Conservation (phyloP, 35 echinoderm and acorn worm species). For the Ophiothrix spiculata region DNA sequence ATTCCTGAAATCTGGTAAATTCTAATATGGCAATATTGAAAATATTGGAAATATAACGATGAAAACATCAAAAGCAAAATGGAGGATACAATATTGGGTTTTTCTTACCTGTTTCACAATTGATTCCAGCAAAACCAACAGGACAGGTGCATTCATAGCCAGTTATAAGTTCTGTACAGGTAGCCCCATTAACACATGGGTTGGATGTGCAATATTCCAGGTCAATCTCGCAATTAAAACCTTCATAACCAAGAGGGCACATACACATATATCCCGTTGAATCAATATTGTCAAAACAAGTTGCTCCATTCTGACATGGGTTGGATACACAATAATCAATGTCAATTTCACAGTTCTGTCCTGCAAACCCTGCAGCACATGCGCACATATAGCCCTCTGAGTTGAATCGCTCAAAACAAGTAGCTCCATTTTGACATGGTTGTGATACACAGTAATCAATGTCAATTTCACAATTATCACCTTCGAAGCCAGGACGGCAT, state of each 20-base stretch:
- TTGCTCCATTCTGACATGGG: conserved; percentile 54
- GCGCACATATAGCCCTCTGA: neutral
- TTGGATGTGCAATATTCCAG: neutral
- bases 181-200: neutral
- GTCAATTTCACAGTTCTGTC: conserved; percentile 49
- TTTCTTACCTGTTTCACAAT: neutral
- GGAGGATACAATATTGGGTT: conserved; percentile 19
- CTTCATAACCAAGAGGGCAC: conserved; percentile 46
- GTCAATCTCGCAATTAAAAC: conserved; percentile 50
- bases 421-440: conserved; percentile 49
- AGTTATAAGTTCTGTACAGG: neutral
- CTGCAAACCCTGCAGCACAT: conserved; percentile 49
- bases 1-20: too few relatives aligned
- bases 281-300: neutral
- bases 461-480: conserved; percentile 33
- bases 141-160: neutral
- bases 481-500: conserved; percentile 36
- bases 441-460: conserved; percentile 54
- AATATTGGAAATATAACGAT: too few relatives aligned
- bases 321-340: conserved; percentile 31
- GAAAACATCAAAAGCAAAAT: neutral
- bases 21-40: too few relatives aligned
- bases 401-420: neutral
- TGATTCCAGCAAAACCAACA: neutral
- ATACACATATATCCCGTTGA: conserved; percentile 21